Conservation (phyloP, 2,113 vertebrate species). For the Paramisgurnus dabryanus region DNA sequence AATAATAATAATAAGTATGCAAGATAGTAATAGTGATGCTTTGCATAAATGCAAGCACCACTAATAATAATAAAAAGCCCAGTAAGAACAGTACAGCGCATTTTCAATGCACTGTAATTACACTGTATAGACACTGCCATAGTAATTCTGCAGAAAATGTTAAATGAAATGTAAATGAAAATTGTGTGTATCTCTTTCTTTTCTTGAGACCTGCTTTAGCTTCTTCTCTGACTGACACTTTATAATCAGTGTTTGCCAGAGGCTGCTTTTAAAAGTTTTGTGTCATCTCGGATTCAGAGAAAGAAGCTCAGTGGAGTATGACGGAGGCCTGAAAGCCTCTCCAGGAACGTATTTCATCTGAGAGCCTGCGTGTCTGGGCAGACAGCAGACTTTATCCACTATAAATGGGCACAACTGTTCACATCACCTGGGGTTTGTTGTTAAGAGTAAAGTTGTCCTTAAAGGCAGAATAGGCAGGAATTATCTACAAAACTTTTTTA, state of each 20-base stretch:
- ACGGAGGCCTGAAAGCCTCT: constrained; percentile 46
- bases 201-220: neutral
- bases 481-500: too few relatives aligned
- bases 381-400: neutral
- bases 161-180: too few relatives aligned
- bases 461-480: too few relatives aligned
- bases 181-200: neutral
- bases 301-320: constrained; percentile 36
- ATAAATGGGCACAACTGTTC: constrained; percentile 13
- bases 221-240: constrained; percentile 1
- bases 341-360: constrained; percentile 63
- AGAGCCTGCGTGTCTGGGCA: constrained; percentile 57
- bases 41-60: too few relatives aligned
- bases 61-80: too few relatives aligned
- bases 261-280: constrained; percentile 3
- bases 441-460: constrained; percentile 46
- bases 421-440: constrained; percentile 54
- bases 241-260: constrained; percentile 31
- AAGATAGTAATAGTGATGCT: too few relatives aligned
- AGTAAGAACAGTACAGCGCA: too few relatives aligned
- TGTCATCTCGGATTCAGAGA: constrained; percentile 31
- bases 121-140: too few relatives aligned
- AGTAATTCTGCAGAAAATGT: too few relatives aligned
- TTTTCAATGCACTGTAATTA: too few relatives aligned
- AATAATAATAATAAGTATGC: too few relatives aligned